Percentiles rank a stretch among this genome's conserved stretches.
These are phyloP conservation scores for Salticus scenicus DNA, from an alignment of 2,888 invertebrate genomes.

Conservation along the genomic window DNA sequence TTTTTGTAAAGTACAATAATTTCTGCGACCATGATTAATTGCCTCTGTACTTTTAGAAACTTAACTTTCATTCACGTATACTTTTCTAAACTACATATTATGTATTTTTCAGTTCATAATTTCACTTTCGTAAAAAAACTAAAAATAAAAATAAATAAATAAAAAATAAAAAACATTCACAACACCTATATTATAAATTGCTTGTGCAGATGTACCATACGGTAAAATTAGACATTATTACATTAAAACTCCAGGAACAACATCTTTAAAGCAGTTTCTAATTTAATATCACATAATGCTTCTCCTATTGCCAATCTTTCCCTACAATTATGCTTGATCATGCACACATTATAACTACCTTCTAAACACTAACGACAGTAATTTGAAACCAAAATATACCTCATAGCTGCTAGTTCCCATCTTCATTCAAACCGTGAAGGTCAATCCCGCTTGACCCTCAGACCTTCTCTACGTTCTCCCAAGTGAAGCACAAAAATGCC, in stretches of 20 bases:
- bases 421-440: background rate
- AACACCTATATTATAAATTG: too few species aligned
- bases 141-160: too few species aligned
- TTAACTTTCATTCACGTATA: too few species aligned
- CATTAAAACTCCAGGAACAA: background rate
- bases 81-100: too few species aligned
- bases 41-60: too few species aligned
- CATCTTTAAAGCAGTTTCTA: background rate
- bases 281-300: background rate
- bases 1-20: too few species aligned
- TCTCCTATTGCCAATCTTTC: background rate
- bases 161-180: too few species aligned
- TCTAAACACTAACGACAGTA: background rate
- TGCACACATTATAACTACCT: background rate
- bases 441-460: conserved; percentile 6
- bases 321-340: background rate
- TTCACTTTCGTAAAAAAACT: too few species aligned
- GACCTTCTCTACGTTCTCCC: background rate
- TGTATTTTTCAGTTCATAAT: too few species aligned
- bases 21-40: too few species aligned
- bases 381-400: conserved; percentile 1
- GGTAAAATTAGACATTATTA: conserved; percentile 4
- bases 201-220: background rate
- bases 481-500: conserved; percentile 26
- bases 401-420: background rate